Percentiles rank a stretch among this genome's conserved stretches.
Evolutionary conservation across 2,797 vertebrate genomes (phyloP).

Genomic region (Fistularia commersonii): DNA sequence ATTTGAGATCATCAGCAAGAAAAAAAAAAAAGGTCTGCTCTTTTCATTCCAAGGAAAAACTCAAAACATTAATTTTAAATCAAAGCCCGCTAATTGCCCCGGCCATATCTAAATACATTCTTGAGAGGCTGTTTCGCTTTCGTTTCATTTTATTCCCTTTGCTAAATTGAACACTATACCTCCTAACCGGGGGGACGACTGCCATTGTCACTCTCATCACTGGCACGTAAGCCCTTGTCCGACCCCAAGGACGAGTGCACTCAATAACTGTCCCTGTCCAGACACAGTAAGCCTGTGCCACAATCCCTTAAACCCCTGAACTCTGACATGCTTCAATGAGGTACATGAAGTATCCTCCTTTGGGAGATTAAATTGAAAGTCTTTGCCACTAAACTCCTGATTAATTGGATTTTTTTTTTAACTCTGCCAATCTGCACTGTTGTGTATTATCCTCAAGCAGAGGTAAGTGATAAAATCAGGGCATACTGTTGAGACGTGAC

Average conservation of each 20-base stretch:
- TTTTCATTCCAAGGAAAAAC: no score
- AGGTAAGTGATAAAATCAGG: constrained; percentile 45
- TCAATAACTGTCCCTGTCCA: constrained; percentile 77
- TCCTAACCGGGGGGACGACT: constrained; percentile 50
- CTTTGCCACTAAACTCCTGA: constrained; percentile 63
- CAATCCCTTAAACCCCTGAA: constrained; percentile 76
- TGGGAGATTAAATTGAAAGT: constrained; percentile 71
- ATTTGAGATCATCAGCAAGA: no score
- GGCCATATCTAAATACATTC: constrained; percentile 1
- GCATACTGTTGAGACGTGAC: constrained; percentile 37
- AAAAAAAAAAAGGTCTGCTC: no score
- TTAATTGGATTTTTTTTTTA: constrained; percentile 57
- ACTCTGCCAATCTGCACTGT: constrained; percentile 50
- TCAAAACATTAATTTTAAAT: no score
- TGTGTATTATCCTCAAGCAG: constrained; percentile 46
- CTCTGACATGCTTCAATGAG: constrained; percentile 71
- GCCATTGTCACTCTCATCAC: constrained; percentile 61
- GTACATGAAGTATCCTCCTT: constrained; percentile 68
- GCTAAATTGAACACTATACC: constrained; percentile 32
- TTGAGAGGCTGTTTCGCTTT: background rate
- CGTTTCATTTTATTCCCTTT: constrained; percentile 26
- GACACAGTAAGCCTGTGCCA: constrained; percentile 66
- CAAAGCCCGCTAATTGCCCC: constrained; percentile 23
- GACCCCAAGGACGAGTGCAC: constrained; percentile 76
- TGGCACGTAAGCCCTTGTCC: constrained; percentile 65